A percentile compares a stretch with the other conserved stretches of the same genome.
Conservation (phyloP, 2,888 invertebrate genomes). For the Eupithecia vulgata region DNA sequence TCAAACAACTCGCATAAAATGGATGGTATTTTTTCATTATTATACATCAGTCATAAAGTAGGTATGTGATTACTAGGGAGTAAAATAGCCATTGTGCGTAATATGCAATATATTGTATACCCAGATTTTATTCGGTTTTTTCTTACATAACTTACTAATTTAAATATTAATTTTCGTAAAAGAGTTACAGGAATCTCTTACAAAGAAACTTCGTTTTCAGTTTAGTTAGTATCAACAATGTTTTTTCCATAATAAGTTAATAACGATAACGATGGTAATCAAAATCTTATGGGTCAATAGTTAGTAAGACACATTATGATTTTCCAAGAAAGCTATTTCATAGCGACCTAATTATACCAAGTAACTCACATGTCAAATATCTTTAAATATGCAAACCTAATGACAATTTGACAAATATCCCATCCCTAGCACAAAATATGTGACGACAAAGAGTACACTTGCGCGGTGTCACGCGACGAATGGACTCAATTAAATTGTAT, state of each 20-base stretch:
- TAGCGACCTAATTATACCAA: not conserved
- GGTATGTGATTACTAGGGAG: constrained; percentile 62
- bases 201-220: not conserved
- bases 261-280: not conserved
- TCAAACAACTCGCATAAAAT: constrained; percentile 67
- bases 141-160: not conserved
- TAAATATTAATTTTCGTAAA: not conserved
- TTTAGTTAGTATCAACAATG: not conserved
- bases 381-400: not conserved
- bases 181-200: not conserved
- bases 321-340: not conserved
- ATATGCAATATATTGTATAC: not conserved
- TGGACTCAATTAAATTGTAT: constrained; percentile 74
- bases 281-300: not conserved
- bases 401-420: not conserved
- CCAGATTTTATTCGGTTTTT: not conserved
- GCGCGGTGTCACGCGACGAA: constrained; percentile 67
- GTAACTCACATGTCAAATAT: not conserved
- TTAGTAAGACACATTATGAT: not conserved
- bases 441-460: constrained; percentile 63
- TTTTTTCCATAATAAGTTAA: not conserved
- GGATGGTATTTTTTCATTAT: constrained; percentile 78
- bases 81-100: not conserved
- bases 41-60: constrained; percentile 76
- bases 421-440: constrained; percentile 64